phyloP scores from a whole-genome alignment of 2,888 invertebrate species.

The Hypselothyrea guttata region DNA sequence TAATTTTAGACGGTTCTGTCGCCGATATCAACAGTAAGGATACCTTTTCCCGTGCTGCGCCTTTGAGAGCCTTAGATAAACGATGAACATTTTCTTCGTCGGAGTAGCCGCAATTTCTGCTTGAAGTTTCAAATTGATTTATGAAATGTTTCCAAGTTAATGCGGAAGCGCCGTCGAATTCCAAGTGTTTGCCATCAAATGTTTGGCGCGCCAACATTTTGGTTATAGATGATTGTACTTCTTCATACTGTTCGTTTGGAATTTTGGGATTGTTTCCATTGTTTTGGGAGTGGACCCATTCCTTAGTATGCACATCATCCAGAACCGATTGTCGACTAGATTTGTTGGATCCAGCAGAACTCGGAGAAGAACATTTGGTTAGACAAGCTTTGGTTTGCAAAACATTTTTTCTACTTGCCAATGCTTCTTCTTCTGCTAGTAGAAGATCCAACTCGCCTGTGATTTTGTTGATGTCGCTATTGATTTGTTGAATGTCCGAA shows the following conservation, averaged over 20 bases:
- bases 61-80: not conserved
- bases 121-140: not conserved
- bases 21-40: slow-evolving; percentile 6
- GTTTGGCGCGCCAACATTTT: slow-evolving; percentile 12
- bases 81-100: slow-evolving; percentile 7
- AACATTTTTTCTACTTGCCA: not conserved
- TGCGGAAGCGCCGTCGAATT: slow-evolving; percentile 8
- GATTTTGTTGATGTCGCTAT: not conserved
- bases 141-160: slow-evolving; percentile 1
- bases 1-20: slow-evolving; percentile 2
- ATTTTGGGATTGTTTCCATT: not conserved
- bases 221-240: too few relatives aligned
- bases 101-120: slow-evolving; percentile 4
- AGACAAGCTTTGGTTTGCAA: not conserved
- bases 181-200: not conserved
- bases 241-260: too few relatives aligned
- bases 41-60: slow-evolving; percentile 2
- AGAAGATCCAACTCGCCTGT: not conserved
- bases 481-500: too few relatives aligned
- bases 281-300: too few relatives aligned
- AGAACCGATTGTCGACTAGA: too few relatives aligned
- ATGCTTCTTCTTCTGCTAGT: not conserved
- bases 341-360: not conserved
- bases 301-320: too few relatives aligned
- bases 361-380: not conserved